These are phyloP conservation scores for Achatina immaculata DNA, from an alignment of 1,140 invertebrate genomes.

Conservation along the genomic window DNA sequence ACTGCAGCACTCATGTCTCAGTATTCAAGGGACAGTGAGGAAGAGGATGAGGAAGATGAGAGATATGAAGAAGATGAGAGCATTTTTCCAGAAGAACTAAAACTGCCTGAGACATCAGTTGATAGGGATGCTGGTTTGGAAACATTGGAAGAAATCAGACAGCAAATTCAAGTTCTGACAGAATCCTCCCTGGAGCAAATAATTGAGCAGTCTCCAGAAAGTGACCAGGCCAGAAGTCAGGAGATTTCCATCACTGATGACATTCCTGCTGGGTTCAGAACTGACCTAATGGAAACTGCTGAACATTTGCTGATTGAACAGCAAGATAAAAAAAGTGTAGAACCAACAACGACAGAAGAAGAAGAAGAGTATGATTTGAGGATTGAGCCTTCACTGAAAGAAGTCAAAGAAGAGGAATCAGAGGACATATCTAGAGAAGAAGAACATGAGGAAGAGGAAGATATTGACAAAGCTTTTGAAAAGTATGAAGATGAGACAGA, in stretches of 20 bases:
- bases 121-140: neutral
- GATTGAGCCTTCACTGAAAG: slow-evolving; percentile 24
- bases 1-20: slow-evolving; percentile 45
- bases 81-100: slow-evolving; percentile 27
- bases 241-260: slow-evolving; percentile 39
- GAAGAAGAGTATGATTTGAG: slow-evolving; percentile 13
- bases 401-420: slow-evolving; percentile 25
- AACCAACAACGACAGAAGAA: neutral
- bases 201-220: slow-evolving; percentile 14
- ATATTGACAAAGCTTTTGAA: slow-evolving; percentile 36
- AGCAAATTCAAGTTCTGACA: neutral
- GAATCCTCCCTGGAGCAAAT: slow-evolving; percentile 28
- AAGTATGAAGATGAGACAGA: slow-evolving; percentile 22
- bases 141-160: neutral
- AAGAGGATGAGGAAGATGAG: slow-evolving; percentile 23
- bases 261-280: neutral
- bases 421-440: slow-evolving; percentile 37
- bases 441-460: slow-evolving; percentile 4
- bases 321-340: slow-evolving; percentile 3
- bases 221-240: slow-evolving; percentile 40
- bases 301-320: neutral
- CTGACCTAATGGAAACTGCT: neutral
- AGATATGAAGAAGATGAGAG: slow-evolving; percentile 38
- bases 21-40: neutral
- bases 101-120: neutral